Evolutionary conservation across 2,888 invertebrate genomes (phyloP).

Genomic region (Ctena decussata): DNA sequence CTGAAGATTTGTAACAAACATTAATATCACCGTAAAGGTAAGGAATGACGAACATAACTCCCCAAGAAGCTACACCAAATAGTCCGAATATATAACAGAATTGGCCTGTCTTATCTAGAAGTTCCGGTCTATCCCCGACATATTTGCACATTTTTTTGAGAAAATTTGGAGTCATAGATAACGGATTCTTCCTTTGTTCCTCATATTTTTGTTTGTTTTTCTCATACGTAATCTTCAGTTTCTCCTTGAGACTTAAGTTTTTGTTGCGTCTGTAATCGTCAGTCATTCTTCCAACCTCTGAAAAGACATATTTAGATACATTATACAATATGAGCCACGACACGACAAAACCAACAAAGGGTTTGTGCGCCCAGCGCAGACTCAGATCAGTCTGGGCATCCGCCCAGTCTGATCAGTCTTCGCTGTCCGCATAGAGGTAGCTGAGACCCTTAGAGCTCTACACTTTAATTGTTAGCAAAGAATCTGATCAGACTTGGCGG

Average conservation of each 20-base stretch:
- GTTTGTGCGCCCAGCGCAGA: too few species aligned
- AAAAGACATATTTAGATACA: too few species aligned
- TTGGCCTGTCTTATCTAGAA: conserved; percentile 2
- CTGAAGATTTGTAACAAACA: background rate
- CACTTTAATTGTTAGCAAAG: too few species aligned
- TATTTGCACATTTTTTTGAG: background rate
- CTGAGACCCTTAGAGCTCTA: too few species aligned
- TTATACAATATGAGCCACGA: too few species aligned
- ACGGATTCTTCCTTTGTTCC: too few species aligned
- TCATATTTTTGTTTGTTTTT: background rate
- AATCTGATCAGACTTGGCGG: too few species aligned
- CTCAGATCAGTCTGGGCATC: too few species aligned
- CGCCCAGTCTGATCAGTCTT: too few species aligned
- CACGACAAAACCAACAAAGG: too few species aligned
- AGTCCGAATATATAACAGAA: conserved; percentile 64
- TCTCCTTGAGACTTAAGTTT: background rate
- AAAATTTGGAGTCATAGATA: background rate
- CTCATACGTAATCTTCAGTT: background rate
- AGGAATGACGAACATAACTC: conserved; percentile 74
- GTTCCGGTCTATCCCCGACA: background rate
- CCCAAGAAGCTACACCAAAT: conserved; percentile 62
- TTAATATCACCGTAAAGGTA: conserved; percentile 69
- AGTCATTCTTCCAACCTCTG: background rate
- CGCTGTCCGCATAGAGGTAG: too few species aligned
- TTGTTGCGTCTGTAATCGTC: background rate